Evolutionary conservation across 2,113 vertebrate species (phyloP).

Genomic region (Helogale parvula): DNA sequence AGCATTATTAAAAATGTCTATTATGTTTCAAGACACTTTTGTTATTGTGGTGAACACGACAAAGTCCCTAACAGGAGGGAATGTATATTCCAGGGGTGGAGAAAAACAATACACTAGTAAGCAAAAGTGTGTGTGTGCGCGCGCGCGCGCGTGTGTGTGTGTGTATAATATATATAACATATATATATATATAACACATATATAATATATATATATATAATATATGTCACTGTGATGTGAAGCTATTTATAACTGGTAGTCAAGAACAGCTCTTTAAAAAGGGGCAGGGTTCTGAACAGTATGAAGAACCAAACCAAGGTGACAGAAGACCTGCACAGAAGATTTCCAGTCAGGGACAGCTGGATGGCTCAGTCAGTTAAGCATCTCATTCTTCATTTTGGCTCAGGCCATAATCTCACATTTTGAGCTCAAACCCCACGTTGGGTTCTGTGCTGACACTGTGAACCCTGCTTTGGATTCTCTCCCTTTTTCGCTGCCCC

Average conservation of each 20-base stretch:
- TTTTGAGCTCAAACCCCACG: no score
- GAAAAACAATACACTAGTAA: not conserved
- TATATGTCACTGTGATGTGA: not conserved
- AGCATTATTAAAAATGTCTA: not conserved
- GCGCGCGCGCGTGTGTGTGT: rapidly evolving
- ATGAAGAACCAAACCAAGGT: not conserved
- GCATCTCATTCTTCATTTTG: no score
- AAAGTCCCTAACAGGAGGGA: not conserved
- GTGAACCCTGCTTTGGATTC: no score
- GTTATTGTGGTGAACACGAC: not conserved
- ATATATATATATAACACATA: no score
- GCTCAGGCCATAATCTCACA: no score
- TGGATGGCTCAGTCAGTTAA: no score
- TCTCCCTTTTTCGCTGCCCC: no score
- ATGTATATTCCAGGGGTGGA: not conserved
- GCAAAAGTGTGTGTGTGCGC: not conserved
- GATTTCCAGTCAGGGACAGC: not conserved
- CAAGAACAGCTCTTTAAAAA: not conserved
- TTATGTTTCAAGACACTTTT: not conserved
- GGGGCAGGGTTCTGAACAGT: not conserved
- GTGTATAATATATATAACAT: no score
- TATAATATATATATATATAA: no score
- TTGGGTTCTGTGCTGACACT: no score
- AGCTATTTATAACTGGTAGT: not conserved
- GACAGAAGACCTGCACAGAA: not conserved